Evolutionary conservation across 2,888 invertebrate genomes (phyloP).

Genomic region (Dorcus parallelipipedus): DNA sequence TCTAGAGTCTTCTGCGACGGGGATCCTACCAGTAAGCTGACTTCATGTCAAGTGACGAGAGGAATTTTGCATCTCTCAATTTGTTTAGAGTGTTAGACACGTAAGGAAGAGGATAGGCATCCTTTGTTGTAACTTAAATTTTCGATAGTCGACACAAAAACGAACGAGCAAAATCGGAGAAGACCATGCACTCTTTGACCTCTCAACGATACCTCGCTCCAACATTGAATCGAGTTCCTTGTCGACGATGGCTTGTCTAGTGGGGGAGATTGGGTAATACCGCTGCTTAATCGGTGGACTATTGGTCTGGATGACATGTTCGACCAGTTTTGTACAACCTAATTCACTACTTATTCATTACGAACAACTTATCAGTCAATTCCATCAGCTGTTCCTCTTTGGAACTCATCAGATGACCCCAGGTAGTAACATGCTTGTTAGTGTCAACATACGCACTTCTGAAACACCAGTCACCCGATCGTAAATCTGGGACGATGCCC

Average conservation of each 20-base stretch:
- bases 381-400: no score
- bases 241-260: slow-evolving; percentile 18
- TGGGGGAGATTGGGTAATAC: slow-evolving; percentile 3
- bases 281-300: slow-evolving; percentile 7
- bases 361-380: no score
- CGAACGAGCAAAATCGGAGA: slow-evolving; percentile 24
- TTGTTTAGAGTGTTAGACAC: slow-evolving; percentile 32
- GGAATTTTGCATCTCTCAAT: slow-evolving; percentile 31
- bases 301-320: no score
- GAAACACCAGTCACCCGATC: no score
- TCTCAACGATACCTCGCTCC: slow-evolving; percentile 24
- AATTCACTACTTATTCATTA: no score
- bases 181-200: slow-evolving; percentile 23
- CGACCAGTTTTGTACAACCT: no score
- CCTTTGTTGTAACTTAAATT: slow-evolving; percentile 31
- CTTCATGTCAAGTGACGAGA: slow-evolving; percentile 34
- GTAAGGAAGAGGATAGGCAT: slow-evolving; percentile 35
- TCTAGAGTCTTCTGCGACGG: slow-evolving; percentile 5
- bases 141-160: slow-evolving; percentile 34
- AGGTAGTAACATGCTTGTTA: no score
- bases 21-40: slow-evolving; percentile 34
- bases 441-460: no score
- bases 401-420: no score
- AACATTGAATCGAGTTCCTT: slow-evolving; percentile 23
- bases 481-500: no score